Evolutionary conservation across 2,888 invertebrate genomes (phyloP).

Genomic region (Chloroclysta siterata): DNA sequence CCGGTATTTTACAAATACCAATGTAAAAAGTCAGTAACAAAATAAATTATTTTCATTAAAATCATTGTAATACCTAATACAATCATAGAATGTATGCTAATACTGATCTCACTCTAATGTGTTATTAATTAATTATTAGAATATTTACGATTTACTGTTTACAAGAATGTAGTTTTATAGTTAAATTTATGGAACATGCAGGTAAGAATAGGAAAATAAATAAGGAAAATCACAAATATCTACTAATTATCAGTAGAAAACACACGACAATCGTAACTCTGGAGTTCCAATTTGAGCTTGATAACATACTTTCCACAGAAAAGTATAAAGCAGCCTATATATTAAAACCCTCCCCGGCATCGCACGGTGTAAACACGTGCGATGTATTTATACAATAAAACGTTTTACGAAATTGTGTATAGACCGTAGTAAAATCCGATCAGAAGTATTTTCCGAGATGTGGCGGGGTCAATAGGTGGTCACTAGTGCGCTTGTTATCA

Average conservation of each 20-base stretch:
- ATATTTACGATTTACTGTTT: neutral
- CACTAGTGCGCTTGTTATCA: no score
- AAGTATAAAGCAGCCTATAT: no score
- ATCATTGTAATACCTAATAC: constrained; percentile 16
- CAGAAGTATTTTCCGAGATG: no score
- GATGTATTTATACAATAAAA: no score
- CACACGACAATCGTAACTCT: neutral
- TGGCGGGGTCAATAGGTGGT: no score
- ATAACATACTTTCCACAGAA: neutral
- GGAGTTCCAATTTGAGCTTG: neutral
- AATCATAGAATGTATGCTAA: constrained; percentile 52
- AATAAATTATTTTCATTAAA: constrained; percentile 32
- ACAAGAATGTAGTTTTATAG: neutral
- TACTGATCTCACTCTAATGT: constrained; percentile 45
- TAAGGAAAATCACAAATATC: neutral
- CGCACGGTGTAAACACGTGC: no score
- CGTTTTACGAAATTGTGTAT: no score
- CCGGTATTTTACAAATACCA: constrained; percentile 10
- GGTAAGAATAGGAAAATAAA: neutral
- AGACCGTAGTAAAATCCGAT: no score
- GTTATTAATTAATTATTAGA: neutral
- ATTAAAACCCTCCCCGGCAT: no score
- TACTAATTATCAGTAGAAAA: neutral
- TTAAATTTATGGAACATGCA: neutral
- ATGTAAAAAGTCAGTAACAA: constrained; percentile 35